A percentile compares a stretch with the other conserved stretches of the same genome.
Evolutionary conservation across 2,113 vertebrate genomes (phyloP).

Genomic region (Xyrauchen texanus): DNA sequence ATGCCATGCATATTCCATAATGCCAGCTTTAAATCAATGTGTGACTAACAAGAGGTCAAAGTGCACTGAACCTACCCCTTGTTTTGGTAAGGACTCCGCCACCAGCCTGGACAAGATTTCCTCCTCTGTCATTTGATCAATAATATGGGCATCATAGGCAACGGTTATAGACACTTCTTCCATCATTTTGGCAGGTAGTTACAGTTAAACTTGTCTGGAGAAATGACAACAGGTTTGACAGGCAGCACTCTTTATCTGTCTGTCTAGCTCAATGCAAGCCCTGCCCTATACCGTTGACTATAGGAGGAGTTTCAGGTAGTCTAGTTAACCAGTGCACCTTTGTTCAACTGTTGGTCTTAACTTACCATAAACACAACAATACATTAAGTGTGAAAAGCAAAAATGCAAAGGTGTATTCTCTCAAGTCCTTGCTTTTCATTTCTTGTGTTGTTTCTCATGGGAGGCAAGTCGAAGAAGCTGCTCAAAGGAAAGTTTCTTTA

Average conservation of each 20-base stretch:
- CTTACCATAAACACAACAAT: not conserved
- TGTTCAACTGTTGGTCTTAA: constrained; percentile 8
- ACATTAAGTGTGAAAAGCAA: constrained; percentile 4
- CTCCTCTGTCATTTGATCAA: constrained; percentile 87
- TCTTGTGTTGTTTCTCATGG: no score
- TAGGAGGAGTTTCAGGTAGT: constrained; percentile 3
- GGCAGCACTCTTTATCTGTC: not conserved
- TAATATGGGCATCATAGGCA: constrained; percentile 94
- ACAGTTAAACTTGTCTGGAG: constrained; percentile 1
- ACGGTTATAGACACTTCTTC: constrained; percentile 94
- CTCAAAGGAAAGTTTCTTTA: not conserved
- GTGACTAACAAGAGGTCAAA: constrained; percentile 8
- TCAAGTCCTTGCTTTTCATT: no score
- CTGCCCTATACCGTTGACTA: not conserved
- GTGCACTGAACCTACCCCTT: constrained; percentile 82
- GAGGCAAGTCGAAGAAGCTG: no score
- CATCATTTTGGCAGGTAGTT: constrained; percentile 84
- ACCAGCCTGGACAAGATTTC: constrained; percentile 88
- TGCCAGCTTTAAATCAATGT: not conserved
- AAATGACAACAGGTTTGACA: constrained; percentile 41
- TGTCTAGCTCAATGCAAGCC: constrained; percentile 8
- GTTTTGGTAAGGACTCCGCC: constrained; percentile 85
- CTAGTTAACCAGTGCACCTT: not conserved
- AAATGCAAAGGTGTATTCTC: not conserved
- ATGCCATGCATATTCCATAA: not conserved